These are phyloP conservation scores for Leptinotarsa rubiginosa DNA, from an alignment of 2,888 invertebrate genomes.

Conservation along the genomic window DNA sequence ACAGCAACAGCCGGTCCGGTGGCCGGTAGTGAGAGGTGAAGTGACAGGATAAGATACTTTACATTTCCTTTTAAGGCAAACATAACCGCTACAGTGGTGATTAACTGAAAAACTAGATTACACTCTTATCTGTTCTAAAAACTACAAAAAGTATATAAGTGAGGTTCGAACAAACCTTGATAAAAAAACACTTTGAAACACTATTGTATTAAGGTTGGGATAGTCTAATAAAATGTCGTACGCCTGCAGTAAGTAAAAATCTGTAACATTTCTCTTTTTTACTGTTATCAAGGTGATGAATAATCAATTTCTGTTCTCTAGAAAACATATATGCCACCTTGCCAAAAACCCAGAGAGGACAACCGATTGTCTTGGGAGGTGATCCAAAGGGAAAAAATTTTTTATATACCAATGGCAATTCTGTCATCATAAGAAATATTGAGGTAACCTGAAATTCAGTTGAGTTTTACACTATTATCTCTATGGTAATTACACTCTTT, in stretches of 20 bases:
- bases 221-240: conserved; percentile 57
- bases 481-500: conserved; percentile 8
- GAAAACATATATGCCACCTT: conserved; percentile 92
- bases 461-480: not conserved
- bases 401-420: conserved; percentile 97
- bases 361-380: conserved; percentile 92
- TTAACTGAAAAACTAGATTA: conserved; percentile 23
- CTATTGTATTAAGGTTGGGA: conserved; percentile 33
- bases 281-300: conserved; percentile 2
- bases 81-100: conserved; percentile 51
- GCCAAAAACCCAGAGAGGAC: conserved; percentile 94
- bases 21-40: not conserved
- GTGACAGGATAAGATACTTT: conserved; percentile 19
- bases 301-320: conserved; percentile 58
- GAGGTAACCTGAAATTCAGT: conserved; percentile 71
- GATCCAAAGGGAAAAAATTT: conserved; percentile 98
- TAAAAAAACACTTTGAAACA: not conserved
- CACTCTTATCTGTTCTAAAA: conserved; percentile 42
- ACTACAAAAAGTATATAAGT: conserved; percentile 33
- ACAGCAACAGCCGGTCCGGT: not conserved
- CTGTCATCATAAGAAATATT: conserved; percentile 96
- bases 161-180: not conserved
- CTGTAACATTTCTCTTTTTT: conserved; percentile 7
- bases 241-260: conserved; percentile 58
- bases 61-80: conserved; percentile 54